phyloP scores from a whole-genome alignment of 2,113 vertebrate species.

The Taxidea taxus region DNA sequence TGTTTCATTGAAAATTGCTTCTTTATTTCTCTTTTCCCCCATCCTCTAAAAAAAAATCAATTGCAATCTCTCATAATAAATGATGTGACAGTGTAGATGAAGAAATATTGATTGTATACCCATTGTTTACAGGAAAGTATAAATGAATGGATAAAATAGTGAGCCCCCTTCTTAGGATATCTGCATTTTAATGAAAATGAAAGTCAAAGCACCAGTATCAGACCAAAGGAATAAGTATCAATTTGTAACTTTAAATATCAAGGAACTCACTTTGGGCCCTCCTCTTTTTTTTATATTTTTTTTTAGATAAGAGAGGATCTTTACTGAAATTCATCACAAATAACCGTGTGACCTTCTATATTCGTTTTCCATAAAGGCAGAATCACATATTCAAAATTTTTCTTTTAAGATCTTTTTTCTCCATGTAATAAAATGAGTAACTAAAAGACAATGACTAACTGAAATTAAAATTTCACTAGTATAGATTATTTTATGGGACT shows the following conservation, averaged over 20 bases:
- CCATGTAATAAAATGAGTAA: not conserved
- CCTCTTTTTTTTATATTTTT: not conserved
- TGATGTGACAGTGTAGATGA: not conserved
- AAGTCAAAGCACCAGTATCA: not conserved
- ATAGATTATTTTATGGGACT: not conserved
- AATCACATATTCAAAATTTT: not conserved
- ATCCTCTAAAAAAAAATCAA: not conserved
- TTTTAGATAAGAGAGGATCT: not conserved
- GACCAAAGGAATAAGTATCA: not conserved
- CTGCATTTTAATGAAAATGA: constrained; percentile 36
- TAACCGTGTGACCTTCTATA: not conserved
- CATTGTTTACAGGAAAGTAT: not conserved
- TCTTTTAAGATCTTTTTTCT: not conserved
- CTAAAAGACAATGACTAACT: not conserved
- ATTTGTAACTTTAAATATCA: not conserved
- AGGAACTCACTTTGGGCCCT: not conserved
- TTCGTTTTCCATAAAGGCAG: not conserved
- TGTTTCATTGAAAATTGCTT: not conserved
- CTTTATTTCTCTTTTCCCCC: not conserved
- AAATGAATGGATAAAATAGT: constrained; percentile 9
- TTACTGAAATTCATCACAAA: not conserved
- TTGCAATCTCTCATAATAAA: not conserved
- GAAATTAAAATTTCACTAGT: not conserved
- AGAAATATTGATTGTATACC: not conserved
- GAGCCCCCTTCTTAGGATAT: not conserved